Percentiles rank a stretch among this genome's conserved stretches.
These are phyloP conservation scores for Drosophila littoralis DNA, from an alignment of 1,140 invertebrate genomes.

Conservation along the genomic window DNA sequence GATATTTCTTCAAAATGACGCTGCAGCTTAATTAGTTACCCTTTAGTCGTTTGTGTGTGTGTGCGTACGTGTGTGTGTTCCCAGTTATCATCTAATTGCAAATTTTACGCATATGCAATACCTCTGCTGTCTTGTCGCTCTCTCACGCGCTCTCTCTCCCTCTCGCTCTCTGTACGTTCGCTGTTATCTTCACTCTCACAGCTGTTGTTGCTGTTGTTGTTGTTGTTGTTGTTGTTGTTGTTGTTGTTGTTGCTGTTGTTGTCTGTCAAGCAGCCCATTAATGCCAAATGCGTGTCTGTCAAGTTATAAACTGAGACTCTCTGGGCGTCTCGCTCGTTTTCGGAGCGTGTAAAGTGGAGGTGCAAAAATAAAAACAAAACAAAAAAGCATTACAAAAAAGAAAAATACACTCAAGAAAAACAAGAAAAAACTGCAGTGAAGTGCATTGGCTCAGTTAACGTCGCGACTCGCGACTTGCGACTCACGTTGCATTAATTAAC, in stretches of 20 bases:
- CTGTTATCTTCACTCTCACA: slow-evolving; percentile 29
- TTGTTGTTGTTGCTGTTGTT: slow-evolving; percentile 63
- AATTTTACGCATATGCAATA: slow-evolving; percentile 70
- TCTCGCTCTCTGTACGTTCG: slow-evolving; percentile 7
- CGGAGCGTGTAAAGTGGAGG: slow-evolving; percentile 52
- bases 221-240: slow-evolving; percentile 61
- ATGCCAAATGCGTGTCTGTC: slow-evolving; percentile 83
- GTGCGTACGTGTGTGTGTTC: slow-evolving; percentile 10
- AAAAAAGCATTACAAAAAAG: slow-evolving; percentile 6
- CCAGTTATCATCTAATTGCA: slow-evolving; percentile 54
- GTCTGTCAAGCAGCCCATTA: slow-evolving; percentile 71
- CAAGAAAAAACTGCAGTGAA: slow-evolving; percentile 32
- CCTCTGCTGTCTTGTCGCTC: neutral
- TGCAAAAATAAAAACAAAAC: slow-evolving; percentile 49
- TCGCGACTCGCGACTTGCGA: slow-evolving; percentile 30
- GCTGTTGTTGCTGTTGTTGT: slow-evolving; percentile 51
- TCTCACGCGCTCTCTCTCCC: neutral
- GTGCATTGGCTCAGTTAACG: slow-evolving; percentile 46
- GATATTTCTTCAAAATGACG: neutral
- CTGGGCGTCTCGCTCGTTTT: slow-evolving; percentile 37
- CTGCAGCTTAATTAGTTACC: slow-evolving; percentile 3
- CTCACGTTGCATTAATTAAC: slow-evolving; percentile 84
- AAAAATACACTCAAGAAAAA: slow-evolving; percentile 1
- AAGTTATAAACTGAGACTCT: slow-evolving; percentile 65
- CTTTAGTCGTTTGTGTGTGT: slow-evolving; percentile 1